Conservation (phyloP, 2,888 invertebrate species). For the Odontocerum albicorne region DNA sequence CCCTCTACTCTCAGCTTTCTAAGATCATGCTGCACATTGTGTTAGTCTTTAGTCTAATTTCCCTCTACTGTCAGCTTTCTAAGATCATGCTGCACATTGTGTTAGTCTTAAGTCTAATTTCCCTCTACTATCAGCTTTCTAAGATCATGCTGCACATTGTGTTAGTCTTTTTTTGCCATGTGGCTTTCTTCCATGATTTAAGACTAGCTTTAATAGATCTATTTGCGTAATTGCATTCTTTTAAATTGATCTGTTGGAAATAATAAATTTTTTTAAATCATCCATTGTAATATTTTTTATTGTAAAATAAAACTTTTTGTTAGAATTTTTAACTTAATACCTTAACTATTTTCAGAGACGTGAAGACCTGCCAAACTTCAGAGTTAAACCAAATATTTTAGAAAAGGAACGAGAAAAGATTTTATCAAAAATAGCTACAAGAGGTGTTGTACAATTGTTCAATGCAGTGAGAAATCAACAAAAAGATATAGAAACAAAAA, state of each 20-base stretch:
- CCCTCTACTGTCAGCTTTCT: no score
- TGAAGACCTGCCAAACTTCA: slow-evolving; percentile 60
- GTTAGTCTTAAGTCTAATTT: no score
- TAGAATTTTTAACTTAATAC: not conserved
- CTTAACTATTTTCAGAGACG: slow-evolving; percentile 55
- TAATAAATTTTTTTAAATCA: not conserved
- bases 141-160: no score
- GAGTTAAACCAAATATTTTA: slow-evolving; percentile 73
- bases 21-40: no score
- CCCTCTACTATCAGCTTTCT: no score
- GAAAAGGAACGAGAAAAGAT: slow-evolving; percentile 77
- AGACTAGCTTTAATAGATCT: no score
- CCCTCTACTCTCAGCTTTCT: no score
- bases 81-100: no score
- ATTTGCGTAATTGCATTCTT: not conserved
- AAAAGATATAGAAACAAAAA: slow-evolving; percentile 69
- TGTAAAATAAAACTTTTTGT: slow-evolving; percentile 8
- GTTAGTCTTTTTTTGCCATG: no score
- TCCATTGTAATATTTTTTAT: not conserved
- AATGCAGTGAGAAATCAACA: slow-evolving; percentile 89
- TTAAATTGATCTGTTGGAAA: not conserved
- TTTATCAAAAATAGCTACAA: slow-evolving; percentile 83
- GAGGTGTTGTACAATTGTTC: slow-evolving; percentile 90
- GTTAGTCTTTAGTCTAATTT: no score
- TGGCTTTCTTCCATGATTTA: no score